Evolutionary conservation across 2,888 invertebrate genomes (phyloP).

Genomic region (Lycophotia porphyrea): DNA sequence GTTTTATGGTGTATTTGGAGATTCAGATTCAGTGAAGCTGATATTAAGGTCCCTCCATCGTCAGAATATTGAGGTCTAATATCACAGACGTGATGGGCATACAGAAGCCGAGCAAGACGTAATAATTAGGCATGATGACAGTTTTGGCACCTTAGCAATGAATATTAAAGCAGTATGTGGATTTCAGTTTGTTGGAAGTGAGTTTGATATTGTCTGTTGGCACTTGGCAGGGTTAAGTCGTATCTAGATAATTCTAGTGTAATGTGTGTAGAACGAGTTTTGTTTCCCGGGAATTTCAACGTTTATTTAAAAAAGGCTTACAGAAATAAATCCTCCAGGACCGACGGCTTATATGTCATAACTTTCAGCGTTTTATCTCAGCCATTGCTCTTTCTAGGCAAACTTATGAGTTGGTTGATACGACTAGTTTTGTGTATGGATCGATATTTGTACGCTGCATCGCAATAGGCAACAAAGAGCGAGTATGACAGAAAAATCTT

Average conservation of each 20-base stretch:
- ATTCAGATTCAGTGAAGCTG: conserved; percentile 9
- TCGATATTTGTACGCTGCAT: conserved; percentile 23
- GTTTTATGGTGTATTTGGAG: conserved; percentile 24
- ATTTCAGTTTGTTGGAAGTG: background rate
- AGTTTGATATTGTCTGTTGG: conserved; percentile 8
- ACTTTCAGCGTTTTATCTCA: conserved; percentile 27
- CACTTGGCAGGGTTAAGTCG: background rate
- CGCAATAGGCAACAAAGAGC: conserved; percentile 12
- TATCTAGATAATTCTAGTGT: background rate
- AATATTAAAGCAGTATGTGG: conserved; percentile 25
- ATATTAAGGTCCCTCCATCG: conserved; percentile 5
- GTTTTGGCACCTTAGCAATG: conserved; percentile 20
- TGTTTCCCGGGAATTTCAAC: background rate
- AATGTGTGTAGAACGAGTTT: background rate
- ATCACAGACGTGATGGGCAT: conserved; percentile 22
- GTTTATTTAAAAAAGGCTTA: conserved; percentile 12
- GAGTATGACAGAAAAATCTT: conserved; percentile 10
- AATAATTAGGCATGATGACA: conserved; percentile 39
- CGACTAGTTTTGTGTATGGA: conserved; percentile 14
- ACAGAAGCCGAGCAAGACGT: conserved; percentile 9
- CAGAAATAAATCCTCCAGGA: conserved; percentile 23
- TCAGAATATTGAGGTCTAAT: conserved; percentile 31
- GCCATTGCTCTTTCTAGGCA: background rate
- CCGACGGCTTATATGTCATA: conserved; percentile 21
- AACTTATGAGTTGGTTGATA: conserved; percentile 31